Conservation (phyloP, 1,140 invertebrate genomes). For the Microvelia longipes region DNA sequence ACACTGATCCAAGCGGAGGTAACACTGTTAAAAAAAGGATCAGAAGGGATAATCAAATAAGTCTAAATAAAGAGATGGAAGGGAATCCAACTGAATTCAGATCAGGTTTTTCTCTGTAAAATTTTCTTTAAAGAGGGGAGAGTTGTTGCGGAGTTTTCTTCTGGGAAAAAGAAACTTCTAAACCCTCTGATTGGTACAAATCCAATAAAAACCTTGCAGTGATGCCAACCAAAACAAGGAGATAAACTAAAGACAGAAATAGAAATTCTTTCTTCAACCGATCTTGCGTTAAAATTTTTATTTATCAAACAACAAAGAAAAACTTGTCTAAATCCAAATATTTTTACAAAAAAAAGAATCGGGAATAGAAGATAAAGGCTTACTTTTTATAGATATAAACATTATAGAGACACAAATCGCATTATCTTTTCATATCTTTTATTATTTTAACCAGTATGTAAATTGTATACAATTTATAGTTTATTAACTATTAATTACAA, state of each 20-base stretch:
- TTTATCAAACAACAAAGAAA: too few relatives aligned
- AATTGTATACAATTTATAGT: too few relatives aligned
- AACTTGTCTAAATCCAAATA: too few relatives aligned
- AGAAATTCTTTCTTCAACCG: too few relatives aligned
- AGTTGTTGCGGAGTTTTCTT: not conserved
- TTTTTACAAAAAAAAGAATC: too few relatives aligned
- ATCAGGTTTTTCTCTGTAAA: not conserved
- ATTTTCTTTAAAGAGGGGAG: not conserved
- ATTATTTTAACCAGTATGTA: too few relatives aligned
- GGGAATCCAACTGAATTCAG: not conserved
- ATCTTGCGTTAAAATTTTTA: too few relatives aligned
- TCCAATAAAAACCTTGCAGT: not conserved
- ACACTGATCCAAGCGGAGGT: not conserved
- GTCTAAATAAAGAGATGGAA: not conserved
- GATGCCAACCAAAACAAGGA: not conserved
- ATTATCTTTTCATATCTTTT: too few relatives aligned
- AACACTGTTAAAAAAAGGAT: not conserved
- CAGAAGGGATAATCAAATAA: not conserved
- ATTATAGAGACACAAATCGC: too few relatives aligned
- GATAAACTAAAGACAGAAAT: not conserved
- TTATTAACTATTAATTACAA: too few relatives aligned
- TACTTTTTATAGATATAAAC: too few relatives aligned
- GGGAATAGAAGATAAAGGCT: too few relatives aligned
- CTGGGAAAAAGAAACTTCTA: not conserved
- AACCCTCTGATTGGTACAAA: not conserved